These are phyloP conservation scores for Pelusios castaneus DNA, from an alignment of 2,113 vertebrate genomes.

Conservation along the genomic window DNA sequence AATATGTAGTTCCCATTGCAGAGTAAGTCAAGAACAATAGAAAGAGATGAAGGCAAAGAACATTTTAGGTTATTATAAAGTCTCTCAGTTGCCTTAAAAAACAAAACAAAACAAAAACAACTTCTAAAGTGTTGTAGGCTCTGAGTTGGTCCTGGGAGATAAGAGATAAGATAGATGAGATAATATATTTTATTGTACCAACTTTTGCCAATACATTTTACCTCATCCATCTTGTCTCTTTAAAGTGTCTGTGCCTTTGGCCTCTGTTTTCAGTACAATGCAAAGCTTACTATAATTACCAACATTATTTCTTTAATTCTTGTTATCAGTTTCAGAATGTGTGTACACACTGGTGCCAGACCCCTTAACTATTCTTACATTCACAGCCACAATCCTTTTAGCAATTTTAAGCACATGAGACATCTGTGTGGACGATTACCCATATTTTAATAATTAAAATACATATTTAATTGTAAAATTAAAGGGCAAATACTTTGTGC, in stretches of 20 bases:
- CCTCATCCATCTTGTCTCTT: not conserved
- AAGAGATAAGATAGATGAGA: not conserved
- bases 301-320: not conserved
- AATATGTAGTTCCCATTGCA: no score
- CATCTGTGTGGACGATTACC: not conserved
- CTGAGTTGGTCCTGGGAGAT: not conserved
- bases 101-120: no score
- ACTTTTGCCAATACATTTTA: not conserved
- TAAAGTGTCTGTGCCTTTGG: not conserved
- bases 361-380: not conserved
- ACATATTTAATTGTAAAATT: no score
- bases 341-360: not conserved
- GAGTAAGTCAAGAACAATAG: not conserved
- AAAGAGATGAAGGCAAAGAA: not conserved
- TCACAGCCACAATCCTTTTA: not conserved
- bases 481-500: no score
- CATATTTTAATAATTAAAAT: not conserved
- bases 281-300: not conserved
- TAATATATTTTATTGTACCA: not conserved
- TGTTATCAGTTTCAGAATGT: not conserved
- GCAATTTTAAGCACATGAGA: slow-evolving; percentile 18
- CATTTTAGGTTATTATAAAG: not conserved
- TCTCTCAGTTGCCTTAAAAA: not conserved
- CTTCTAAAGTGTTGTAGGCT: not conserved
- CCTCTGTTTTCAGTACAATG: not conserved